phyloP scores from a whole-genome alignment of 2,113 vertebrate genomes.

The Hemibagrus wyckioides region DNA sequence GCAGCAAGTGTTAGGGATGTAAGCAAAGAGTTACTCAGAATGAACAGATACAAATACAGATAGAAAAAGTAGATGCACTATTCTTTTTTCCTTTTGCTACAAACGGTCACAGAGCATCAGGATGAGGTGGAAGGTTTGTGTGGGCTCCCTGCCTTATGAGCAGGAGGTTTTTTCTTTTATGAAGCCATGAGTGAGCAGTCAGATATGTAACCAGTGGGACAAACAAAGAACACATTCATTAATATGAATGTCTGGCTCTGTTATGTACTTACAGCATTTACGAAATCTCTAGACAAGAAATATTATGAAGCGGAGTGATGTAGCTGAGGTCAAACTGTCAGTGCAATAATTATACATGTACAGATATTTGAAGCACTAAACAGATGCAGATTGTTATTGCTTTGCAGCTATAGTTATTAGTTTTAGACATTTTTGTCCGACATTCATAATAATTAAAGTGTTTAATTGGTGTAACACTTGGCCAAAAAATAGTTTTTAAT shows the following conservation, averaged over 20 bases:
- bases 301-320: background rate
- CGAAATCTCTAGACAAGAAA: background rate
- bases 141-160: background rate
- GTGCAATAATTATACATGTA: too few species aligned
- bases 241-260: background rate
- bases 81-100: background rate
- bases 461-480: too few species aligned
- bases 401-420: too few species aligned
- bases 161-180: background rate
- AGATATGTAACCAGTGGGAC: background rate
- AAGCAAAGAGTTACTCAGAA: background rate
- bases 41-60: background rate
- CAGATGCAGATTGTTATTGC: background rate
- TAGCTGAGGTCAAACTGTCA: background rate
- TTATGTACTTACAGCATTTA: too few species aligned
- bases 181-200: background rate
- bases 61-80: background rate
- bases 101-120: background rate
- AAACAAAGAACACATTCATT: background rate
- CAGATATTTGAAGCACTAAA: background rate
- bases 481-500: too few species aligned
- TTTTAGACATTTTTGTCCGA: too few species aligned
- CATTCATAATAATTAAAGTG: too few species aligned
- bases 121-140: background rate
- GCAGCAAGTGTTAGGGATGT: background rate